These are phyloP conservation scores for Altica lythri DNA, from an alignment of 2,888 invertebrate species.

Conservation along the genomic window DNA sequence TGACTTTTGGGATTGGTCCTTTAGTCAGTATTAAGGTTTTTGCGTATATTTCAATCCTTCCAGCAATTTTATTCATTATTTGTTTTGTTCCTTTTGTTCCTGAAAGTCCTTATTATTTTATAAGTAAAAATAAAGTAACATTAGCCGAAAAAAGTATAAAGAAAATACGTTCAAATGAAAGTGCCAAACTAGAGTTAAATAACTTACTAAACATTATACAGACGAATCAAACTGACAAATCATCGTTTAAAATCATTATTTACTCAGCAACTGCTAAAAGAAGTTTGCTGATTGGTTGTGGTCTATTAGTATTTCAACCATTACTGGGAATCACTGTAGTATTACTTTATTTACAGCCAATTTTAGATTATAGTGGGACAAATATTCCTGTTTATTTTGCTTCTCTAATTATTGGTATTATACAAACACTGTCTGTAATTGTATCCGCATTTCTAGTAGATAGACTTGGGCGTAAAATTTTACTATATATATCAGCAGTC, in stretches of 20 bases:
- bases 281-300: slow-evolving; percentile 50
- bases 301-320: slow-evolving; percentile 46
- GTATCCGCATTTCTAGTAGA: slow-evolving; percentile 79
- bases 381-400: slow-evolving; percentile 63
- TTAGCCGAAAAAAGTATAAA: slow-evolving; percentile 54
- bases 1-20: slow-evolving; percentile 71
- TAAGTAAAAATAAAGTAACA: slow-evolving; percentile 59
- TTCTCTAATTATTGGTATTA: slow-evolving; percentile 78
- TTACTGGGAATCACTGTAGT: slow-evolving; percentile 73
- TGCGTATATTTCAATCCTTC: slow-evolving; percentile 15
- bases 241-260: neutral
- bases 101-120: slow-evolving; percentile 35
- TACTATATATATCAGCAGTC: slow-evolving; percentile 70
- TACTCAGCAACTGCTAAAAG: neutral
- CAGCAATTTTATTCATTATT: slow-evolving; percentile 17
- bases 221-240: neutral
- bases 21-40: slow-evolving; percentile 14
- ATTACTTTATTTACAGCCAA: slow-evolving; percentile 73
- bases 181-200: neutral
- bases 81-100: slow-evolving; percentile 22
- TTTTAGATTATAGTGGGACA: slow-evolving; percentile 61
- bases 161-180: neutral
- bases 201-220: neutral
- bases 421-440: slow-evolving; percentile 72
- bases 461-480: slow-evolving; percentile 70